Conservation (phyloP, 1,140 invertebrate genomes). For the Zaprionus africanus region DNA sequence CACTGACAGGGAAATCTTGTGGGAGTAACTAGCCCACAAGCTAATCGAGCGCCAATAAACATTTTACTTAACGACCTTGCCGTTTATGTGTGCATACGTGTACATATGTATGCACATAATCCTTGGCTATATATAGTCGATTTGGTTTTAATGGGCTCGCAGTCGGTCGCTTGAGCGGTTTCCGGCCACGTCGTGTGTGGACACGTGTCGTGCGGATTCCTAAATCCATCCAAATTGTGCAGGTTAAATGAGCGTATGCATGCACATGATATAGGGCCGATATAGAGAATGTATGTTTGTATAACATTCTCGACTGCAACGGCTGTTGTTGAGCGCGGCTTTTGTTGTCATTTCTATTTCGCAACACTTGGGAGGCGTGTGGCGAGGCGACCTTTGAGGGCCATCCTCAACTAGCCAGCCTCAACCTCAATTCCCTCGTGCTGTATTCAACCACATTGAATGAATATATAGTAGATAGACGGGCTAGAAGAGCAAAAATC, state of each 20-base stretch:
- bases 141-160: constrained; percentile 33
- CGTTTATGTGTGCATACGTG: neutral
- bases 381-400: constrained; percentile 55
- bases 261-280: neutral
- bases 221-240: constrained; percentile 8
- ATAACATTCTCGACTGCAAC: neutral
- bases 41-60: constrained; percentile 16
- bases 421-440: constrained; percentile 8
- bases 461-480: constrained; percentile 8
- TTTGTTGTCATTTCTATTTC: constrained; percentile 44
- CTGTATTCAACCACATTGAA: constrained; percentile 50
- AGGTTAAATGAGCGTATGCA: constrained; percentile 11
- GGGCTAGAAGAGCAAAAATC: constrained; percentile 54
- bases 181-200: constrained; percentile 13
- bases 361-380: constrained; percentile 39
- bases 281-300: neutral
- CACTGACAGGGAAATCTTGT: neutral
- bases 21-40: neutral
- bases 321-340: constrained; percentile 16
- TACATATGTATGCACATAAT: constrained; percentile 10
- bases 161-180: constrained; percentile 32
- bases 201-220: constrained; percentile 1
- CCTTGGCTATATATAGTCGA: constrained; percentile 51
- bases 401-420: constrained; percentile 30
- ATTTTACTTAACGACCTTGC: neutral